phyloP scores from a whole-genome alignment of 2,113 vertebrate species.

The Heterotilapia buettikoferi region DNA sequence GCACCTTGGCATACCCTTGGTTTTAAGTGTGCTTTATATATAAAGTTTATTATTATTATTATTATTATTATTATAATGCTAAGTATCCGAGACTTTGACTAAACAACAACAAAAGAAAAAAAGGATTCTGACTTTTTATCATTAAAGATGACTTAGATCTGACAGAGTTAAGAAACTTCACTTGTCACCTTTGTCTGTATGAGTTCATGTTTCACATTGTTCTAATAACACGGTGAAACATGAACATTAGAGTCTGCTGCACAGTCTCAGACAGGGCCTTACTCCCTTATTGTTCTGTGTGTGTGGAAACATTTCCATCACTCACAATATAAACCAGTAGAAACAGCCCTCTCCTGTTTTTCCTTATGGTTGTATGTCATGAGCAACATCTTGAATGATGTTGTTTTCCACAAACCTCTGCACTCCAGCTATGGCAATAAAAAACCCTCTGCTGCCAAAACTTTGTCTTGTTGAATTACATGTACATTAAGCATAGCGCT shows the following conservation, averaged over 20 bases:
- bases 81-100: background rate
- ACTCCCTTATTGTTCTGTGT: background rate
- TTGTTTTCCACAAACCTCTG: background rate
- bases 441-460: conserved; percentile 7
- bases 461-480: conserved; percentile 26
- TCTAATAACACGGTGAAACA: background rate
- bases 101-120: background rate
- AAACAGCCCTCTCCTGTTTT: background rate
- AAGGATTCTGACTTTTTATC: background rate
- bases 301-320: background rate
- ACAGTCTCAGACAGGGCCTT: background rate
- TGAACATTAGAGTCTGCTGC: background rate
- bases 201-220: background rate
- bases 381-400: background rate
- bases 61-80: too few relatives aligned
- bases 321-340: background rate
- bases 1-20: too few relatives aligned
- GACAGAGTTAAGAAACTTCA: background rate
- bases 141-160: background rate
- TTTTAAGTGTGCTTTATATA: too few relatives aligned
- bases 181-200: background rate
- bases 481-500: background rate
- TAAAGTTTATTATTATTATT: too few relatives aligned
- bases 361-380: background rate
- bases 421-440: background rate